A percentile compares a stretch with the other conserved stretches of the same genome.
Evolutionary conservation across 2,113 vertebrate species (phyloP).

Genomic region (Oxygymnocypris stewartii): DNA sequence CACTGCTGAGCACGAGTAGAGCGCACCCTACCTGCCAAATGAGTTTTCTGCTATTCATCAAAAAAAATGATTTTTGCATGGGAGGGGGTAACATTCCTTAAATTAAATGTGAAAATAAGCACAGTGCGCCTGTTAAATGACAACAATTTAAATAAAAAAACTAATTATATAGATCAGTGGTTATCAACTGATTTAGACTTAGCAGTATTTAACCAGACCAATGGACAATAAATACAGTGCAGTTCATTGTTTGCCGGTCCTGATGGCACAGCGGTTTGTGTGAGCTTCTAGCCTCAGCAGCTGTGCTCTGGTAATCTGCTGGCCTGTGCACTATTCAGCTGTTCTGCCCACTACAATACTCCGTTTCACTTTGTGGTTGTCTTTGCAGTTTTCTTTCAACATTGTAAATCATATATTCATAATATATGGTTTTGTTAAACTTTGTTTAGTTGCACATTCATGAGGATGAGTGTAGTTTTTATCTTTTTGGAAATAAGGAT

Average conservation of each 20-base stretch:
- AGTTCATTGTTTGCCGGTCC: conserved; percentile 32
- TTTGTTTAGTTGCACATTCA: neutral
- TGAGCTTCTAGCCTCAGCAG: conserved; percentile 44
- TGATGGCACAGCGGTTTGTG: conserved; percentile 40
- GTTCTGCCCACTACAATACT: conserved; percentile 9
- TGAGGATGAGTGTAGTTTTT: neutral
- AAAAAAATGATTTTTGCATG: neutral
- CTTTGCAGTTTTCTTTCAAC: conserved; percentile 26
- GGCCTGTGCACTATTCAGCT: conserved; percentile 47
- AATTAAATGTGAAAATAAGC: neutral
- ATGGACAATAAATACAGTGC: neutral
- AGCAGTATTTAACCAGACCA: neutral
- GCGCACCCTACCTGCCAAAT: conserved; percentile 44
- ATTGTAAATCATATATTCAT: neutral
- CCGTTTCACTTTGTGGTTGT: conserved; percentile 25
- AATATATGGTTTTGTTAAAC: neutral
- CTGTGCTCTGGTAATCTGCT: conserved; percentile 52
- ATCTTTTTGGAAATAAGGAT: neutral
- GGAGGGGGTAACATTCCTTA: too few species aligned
- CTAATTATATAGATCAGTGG: neutral
- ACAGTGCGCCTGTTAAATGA: neutral
- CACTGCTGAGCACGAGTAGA: conserved; percentile 25
- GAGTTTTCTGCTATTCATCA: neutral
- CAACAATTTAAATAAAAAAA: neutral
- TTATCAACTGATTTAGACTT: neutral